Evolutionary conservation across 2,113 vertebrate genomes (phyloP), one percentile per base, ranked within the genome.

Genomic region (Menidia beryllina): DNA sequence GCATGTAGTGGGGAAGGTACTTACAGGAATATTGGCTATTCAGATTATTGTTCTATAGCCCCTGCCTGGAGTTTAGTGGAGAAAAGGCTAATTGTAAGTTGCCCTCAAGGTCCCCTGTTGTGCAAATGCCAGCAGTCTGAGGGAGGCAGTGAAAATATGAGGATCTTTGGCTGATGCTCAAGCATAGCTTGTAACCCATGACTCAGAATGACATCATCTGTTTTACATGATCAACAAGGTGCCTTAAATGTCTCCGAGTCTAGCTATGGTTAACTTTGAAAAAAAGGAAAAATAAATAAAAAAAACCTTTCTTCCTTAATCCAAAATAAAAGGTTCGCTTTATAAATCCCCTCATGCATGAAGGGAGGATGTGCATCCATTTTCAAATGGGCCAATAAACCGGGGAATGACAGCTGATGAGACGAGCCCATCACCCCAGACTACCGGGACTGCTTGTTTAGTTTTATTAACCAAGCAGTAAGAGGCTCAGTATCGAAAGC

Each of bases 31-130:
- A 69, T 13, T 5, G 50, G 19, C 64, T 64, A 62, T 82, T 81
- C 63, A 34, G 63, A 52, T 72, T 62, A 83, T 52, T 69, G 30
- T 79, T 83, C 67, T 51, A 61, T 41, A 74, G 60, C 60, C 14
- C 72, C 53, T 77, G 59, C 64, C 79, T 66, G 62, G 69, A 55
- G 81, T 69, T 86, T 76, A 73, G 78, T 80, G 52, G 63, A 74
- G 69, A 82, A 86, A 84, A 78, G 80, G 83, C 75, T 89, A 88
- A 88, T 86, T 89, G 85, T 89, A 82, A 85, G 64, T 81, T 85
- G 75, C 76, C 80, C 69, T 47, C 14, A 30, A 55, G 72, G 68
- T 61, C 76, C 81, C 84, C 76, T 69, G 71, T 25, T 8, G 79
- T 45, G 74, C 67, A 81, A 83, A 87, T 78, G 76, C 84, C 86